These are phyloP conservation scores for Diphyllodes magnificus DNA, from an alignment of 2,113 vertebrate species.

Conservation along the genomic window DNA sequence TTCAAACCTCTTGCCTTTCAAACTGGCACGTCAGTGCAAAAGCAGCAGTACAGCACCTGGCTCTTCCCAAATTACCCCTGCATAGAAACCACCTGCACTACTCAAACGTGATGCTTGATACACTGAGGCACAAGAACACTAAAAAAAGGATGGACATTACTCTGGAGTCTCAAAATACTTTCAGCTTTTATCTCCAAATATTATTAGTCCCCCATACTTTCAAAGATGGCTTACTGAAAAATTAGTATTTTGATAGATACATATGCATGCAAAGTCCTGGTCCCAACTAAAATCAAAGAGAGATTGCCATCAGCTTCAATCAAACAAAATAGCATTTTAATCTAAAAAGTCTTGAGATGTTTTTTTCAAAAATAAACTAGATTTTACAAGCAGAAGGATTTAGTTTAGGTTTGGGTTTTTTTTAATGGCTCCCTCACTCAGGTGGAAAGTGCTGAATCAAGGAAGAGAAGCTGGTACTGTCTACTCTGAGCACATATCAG, in stretches of 20 bases:
- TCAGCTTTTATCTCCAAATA: background rate
- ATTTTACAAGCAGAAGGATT: background rate
- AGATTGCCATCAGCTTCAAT: background rate
- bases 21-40: background rate
- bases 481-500: background rate
- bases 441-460: background rate
- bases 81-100: accelerated
- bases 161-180: background rate
- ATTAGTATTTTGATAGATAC: background rate
- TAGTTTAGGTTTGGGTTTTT: background rate
- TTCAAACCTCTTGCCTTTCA: background rate
- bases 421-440: background rate
- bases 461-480: background rate
- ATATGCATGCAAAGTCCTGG: accelerated
- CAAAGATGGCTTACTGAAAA: background rate
- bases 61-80: background rate
- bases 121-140: background rate
- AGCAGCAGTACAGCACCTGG: background rate
- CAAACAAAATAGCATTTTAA: background rate
- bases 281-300: background rate
- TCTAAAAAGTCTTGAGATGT: background rate
- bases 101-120: accelerated
- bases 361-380: background rate
- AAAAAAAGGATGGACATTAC: background rate
- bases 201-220: background rate